Percentiles rank a stretch among this genome's conserved stretches.
Evolutionary conservation across 2,888 invertebrate genomes (phyloP).

Genomic region (Dasypogon diadema): DNA sequence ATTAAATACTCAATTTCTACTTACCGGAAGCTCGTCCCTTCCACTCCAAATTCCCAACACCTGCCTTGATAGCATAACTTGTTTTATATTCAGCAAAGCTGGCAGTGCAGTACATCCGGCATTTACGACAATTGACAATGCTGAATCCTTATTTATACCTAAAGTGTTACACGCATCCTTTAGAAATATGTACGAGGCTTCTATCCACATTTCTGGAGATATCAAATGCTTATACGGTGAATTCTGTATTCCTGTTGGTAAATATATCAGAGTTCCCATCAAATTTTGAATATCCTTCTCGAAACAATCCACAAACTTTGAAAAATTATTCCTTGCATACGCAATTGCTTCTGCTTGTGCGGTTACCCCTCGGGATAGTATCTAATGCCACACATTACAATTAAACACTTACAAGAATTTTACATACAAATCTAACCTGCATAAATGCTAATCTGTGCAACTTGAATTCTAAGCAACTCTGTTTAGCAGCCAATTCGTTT

Average conservation of each 20-base stretch:
- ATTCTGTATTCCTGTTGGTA: constrained; percentile 80
- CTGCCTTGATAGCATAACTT: constrained; percentile 89
- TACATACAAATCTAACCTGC: constrained; percentile 69
- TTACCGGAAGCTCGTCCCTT: constrained; percentile 94
- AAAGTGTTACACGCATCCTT: constrained; percentile 92
- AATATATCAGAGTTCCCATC: constrained; percentile 87
- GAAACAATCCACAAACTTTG: constrained; percentile 81
- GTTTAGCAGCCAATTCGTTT: constrained; percentile 77
- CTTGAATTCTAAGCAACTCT: constrained; percentile 82
- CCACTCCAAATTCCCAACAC: constrained; percentile 96
- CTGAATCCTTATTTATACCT: constrained; percentile 90
- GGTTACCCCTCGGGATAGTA: constrained; percentile 66
- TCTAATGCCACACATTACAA: constrained; percentile 49
- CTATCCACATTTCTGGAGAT: constrained; percentile 81
- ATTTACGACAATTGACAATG: constrained; percentile 90
- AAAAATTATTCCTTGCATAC: constrained; percentile 88
- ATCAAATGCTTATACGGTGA: constrained; percentile 85
- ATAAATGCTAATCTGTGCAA: constrained; percentile 85
- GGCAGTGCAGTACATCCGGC: constrained; percentile 96
- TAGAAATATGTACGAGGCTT: constrained; percentile 88
- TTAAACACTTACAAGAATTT: not conserved
- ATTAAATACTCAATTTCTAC: too few relatives aligned
- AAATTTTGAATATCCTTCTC: constrained; percentile 86
- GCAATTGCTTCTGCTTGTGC: constrained; percentile 86
- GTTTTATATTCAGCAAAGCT: constrained; percentile 92